Evolutionary conservation across 2,113 vertebrate species (phyloP).

Genomic region (Corythoichthys haematopterus): DNA sequence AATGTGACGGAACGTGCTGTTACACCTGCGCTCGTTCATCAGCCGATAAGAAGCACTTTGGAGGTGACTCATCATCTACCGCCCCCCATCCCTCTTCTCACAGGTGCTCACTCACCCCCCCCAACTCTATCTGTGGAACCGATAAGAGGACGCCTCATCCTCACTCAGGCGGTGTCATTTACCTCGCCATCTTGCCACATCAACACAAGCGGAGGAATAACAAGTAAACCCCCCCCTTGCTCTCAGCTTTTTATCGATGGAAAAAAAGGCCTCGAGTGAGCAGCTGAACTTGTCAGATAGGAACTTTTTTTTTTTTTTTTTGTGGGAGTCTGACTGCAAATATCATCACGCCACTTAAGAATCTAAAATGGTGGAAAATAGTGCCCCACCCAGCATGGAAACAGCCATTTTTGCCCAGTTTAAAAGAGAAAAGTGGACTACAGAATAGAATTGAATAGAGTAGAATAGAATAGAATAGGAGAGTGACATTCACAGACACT

Average conservation of each 20-base stretch:
- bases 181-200: constrained; percentile 38
- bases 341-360: too few relatives aligned
- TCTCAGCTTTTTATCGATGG: background rate
- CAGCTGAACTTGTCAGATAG: background rate
- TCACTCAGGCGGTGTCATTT: constrained; percentile 48
- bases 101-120: constrained; percentile 14
- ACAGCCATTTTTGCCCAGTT: too few relatives aligned
- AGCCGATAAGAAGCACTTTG: constrained; percentile 31
- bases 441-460: too few relatives aligned
- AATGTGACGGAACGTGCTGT: constrained; percentile 6
- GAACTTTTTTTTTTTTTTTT: background rate
- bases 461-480: too few relatives aligned
- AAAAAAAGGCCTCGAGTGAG: background rate
- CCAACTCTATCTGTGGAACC: constrained; percentile 14
- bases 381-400: constrained; percentile 9
- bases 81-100: constrained; percentile 4
- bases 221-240: background rate
- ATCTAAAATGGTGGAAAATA: background rate
- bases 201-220: constrained; percentile 29
- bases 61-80: constrained; percentile 43
- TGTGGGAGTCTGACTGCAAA: background rate
- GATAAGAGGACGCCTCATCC: constrained; percentile 35
- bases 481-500: too few relatives aligned
- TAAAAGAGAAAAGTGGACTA: too few relatives aligned
- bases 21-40: constrained; percentile 16